Evolutionary conservation across 2,113 vertebrate species (phyloP), one percentile per base, ranked within the genome.

Genomic region (Serilophus lunatus): DNA sequence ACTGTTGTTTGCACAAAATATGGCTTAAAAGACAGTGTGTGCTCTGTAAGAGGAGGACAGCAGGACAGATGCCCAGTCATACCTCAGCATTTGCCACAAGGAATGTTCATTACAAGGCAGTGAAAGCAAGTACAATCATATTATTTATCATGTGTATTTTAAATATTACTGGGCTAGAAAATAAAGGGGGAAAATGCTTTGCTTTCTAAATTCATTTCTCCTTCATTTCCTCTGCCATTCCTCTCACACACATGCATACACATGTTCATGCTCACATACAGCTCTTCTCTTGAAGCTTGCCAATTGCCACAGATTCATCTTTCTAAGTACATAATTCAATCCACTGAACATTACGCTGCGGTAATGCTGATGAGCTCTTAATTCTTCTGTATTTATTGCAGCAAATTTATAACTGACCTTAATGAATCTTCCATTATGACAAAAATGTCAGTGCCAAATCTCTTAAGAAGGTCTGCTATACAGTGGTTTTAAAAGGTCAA

Each of bases 321-420:
- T 84, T 59, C 94, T 95, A 95, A 96, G 81, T 97, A 95, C 90
- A 91, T 95, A 97, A 97, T 97, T 97, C 96, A 96, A 74, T 97
- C 95, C 90, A 7, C 88, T 92, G 90, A 87, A 31, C 92, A 95
- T 96, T 97, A 70, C 7, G 3, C 61, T 86, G 49, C 92, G 92
- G 78, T 96, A 96, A 96, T 93, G 75, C 84, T 94, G 92, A 97
- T 97, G 96, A 97, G 95, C 94, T 97, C 97, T 98, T 98, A 96
- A 98, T 97, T 98, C 96, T 97, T 85, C 92, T 88, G 76, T 97
- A 97, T 97, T 97, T 97, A 97, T 97, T 97, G 82, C 56, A 93
- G 91, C 53, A 95, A 95, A 93, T 94, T 92, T 90, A 97, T 95
- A 95, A 66, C 54, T 97, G 92, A 95, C 96, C 97, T 96, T 97